Evolutionary conservation across 2,113 vertebrate species (phyloP).

Genomic region (Hyperoodon ampullatus): DNA sequence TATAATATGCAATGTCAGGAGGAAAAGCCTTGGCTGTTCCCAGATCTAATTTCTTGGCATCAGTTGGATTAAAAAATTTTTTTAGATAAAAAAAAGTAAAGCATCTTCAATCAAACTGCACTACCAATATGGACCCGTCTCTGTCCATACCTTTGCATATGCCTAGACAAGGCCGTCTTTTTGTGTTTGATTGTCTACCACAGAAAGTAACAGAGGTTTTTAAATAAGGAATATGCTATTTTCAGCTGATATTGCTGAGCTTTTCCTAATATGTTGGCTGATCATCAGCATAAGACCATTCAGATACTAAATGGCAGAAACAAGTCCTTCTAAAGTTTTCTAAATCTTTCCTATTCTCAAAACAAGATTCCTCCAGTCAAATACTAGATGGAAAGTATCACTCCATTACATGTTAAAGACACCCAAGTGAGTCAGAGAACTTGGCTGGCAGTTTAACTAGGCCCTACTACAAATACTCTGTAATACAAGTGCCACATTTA

Average conservation of each 20-base stretch:
- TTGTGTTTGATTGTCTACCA: background rate
- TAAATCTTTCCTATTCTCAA: slow-evolving; percentile 62
- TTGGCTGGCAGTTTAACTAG: background rate
- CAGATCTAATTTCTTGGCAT: slow-evolving; percentile 17
- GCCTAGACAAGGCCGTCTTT: background rate
- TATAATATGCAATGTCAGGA: background rate
- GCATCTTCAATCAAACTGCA: background rate
- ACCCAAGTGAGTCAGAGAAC: slow-evolving; percentile 51
- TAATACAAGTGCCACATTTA: slow-evolving; percentile 69
- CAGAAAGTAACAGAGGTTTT: slow-evolving; percentile 42
- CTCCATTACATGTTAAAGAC: slow-evolving; percentile 69
- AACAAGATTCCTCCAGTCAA: slow-evolving; percentile 54
- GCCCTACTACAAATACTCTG: slow-evolving; percentile 53
- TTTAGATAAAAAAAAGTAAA: background rate
- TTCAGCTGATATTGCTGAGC: background rate
- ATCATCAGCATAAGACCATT: slow-evolving; percentile 52
- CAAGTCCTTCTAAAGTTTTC: slow-evolving; percentile 48
- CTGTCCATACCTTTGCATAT: background rate
- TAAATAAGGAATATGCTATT: slow-evolving; percentile 29
- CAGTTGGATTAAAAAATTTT: background rate
- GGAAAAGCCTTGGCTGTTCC: slow-evolving; percentile 9
- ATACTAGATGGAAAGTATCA: slow-evolving; percentile 65
- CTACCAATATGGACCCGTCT: background rate
- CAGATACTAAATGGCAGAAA: slow-evolving; percentile 43
- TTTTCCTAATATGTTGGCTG: slow-evolving; percentile 42